phyloP scores from a whole-genome alignment of 2,113 vertebrate genomes.

The Cinclus mexicanus region DNA sequence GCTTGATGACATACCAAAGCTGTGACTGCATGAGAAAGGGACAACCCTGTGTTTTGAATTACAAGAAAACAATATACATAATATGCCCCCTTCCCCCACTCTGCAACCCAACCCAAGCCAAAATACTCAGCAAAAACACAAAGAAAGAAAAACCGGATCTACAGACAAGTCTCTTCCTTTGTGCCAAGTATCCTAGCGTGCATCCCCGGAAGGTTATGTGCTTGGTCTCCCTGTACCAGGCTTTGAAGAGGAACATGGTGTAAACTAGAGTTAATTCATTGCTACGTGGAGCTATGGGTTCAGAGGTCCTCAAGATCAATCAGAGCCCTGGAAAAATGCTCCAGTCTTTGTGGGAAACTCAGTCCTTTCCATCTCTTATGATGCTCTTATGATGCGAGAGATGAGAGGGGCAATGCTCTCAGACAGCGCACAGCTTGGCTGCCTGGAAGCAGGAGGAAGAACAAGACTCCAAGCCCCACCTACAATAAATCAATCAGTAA shows the following conservation, averaged over 20 bases:
- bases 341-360: not conserved
- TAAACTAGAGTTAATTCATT: not conserved
- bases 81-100: not conserved
- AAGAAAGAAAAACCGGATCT: not conserved
- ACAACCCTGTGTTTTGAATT: slow-evolving; percentile 6
- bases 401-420: not conserved
- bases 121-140: not conserved
- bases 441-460: not conserved
- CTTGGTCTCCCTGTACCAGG: not conserved
- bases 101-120: not conserved
- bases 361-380: not conserved
- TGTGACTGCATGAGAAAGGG: slow-evolving; percentile 57
- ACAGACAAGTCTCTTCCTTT: not conserved
- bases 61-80: not conserved
- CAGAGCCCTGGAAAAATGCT: not conserved
- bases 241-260: not conserved
- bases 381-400: not conserved
- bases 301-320: not conserved
- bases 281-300: not conserved
- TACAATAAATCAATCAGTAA: not conserved
- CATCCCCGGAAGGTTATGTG: not conserved
- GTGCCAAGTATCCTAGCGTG: not conserved
- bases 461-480: not conserved
- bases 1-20: slow-evolving; percentile 33
- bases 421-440: not conserved